Percentiles rank a stretch among this genome's conserved stretches.
These are phyloP conservation scores for Spodoptera littoralis DNA, from an alignment of 2,888 invertebrate species.

Conservation along the genomic window DNA sequence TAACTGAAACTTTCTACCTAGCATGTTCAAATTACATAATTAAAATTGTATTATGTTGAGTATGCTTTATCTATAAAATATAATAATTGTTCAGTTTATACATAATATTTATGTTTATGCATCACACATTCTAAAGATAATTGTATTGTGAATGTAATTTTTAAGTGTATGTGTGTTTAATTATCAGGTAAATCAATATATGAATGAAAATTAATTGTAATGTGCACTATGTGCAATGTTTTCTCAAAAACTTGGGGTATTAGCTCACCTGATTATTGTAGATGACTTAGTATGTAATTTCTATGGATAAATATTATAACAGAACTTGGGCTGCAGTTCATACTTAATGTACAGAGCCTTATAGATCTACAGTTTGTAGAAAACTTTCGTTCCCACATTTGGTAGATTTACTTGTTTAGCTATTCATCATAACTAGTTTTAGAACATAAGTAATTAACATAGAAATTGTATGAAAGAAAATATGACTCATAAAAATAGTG, in stretches of 20 bases:
- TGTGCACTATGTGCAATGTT: slow-evolving; percentile 34
- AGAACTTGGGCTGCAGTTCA: neutral
- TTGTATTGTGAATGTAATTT: slow-evolving; percentile 17
- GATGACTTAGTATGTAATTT: slow-evolving; percentile 6
- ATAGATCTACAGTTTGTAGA: neutral
- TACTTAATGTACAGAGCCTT: neutral
- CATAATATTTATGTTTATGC: slow-evolving; percentile 4
- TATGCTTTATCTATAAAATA: slow-evolving; percentile 29
- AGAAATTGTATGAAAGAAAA: slow-evolving; percentile 15
- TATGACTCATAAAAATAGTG: slow-evolving; percentile 12
- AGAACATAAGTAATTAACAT: slow-evolving; percentile 11
- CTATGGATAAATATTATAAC: slow-evolving; percentile 1
- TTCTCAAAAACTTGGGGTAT: neutral
- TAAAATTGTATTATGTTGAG: slow-evolving; percentile 40
- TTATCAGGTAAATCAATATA: slow-evolving; percentile 23
- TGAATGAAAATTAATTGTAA: slow-evolving; percentile 1
- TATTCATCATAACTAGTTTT: slow-evolving; percentile 25
- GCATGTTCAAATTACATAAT: slow-evolving; percentile 4
- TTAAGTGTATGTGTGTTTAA: slow-evolving; percentile 22
- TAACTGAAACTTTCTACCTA: slow-evolving; percentile 9
- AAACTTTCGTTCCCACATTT: slow-evolving; percentile 3
- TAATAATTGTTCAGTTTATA: neutral
- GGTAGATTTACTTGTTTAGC: slow-evolving; percentile 26
- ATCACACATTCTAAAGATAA: slow-evolving; percentile 17
- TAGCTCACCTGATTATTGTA: no score